These are phyloP conservation scores for Sebastes umbrosus DNA, from an alignment of 2,797 vertebrate species.

Conservation along the genomic window DNA sequence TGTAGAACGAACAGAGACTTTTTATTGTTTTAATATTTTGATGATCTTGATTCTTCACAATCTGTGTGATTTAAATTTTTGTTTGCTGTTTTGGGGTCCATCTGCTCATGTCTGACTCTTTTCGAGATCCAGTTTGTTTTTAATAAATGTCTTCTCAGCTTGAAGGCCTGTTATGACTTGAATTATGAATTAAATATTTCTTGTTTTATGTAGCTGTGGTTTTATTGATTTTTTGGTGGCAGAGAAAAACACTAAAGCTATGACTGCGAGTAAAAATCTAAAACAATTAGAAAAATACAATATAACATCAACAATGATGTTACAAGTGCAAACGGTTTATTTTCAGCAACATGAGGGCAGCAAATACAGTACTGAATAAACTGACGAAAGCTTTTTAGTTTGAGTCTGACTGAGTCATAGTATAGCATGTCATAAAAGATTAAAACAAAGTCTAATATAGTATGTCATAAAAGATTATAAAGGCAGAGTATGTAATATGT, in stretches of 20 bases:
- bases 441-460: no score
- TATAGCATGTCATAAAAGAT: no score
- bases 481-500: no score
- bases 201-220: slow-evolving; percentile 22
- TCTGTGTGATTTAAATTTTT: background rate
- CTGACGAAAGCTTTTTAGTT: background rate
- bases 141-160: background rate
- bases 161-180: slow-evolving; percentile 57
- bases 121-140: background rate
- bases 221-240: background rate
- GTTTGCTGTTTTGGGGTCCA: background rate
- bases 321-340: background rate
- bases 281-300: no score
- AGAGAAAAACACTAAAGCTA: background rate
- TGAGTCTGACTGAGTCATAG: background rate
- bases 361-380: background rate
- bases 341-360: background rate
- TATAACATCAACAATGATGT: background rate
- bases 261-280: no score
- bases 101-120: background rate
- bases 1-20: background rate
- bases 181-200: slow-evolving; percentile 58
- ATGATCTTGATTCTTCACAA: background rate
- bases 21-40: background rate
- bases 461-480: no score